Base-by-base conservation (phyloP, 2,113 vertebrate species). In the Paratilapia polleni region DNA sequence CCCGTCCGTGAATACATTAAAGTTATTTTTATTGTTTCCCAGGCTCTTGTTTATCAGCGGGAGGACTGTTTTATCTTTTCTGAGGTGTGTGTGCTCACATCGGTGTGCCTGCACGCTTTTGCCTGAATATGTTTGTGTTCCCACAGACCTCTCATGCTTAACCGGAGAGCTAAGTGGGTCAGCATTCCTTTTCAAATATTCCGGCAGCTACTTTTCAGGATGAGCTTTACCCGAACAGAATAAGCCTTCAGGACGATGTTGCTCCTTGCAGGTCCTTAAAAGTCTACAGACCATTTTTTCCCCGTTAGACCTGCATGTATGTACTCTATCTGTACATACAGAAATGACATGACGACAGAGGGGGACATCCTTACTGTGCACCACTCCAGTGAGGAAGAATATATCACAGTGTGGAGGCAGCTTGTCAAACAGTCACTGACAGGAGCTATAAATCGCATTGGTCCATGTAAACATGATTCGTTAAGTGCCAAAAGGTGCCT, bases 391-490 rank as follows among this genome's bases (percentile, higher is more conserved):
- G 56, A 81, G 57, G 62, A n/a, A 62, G 56, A 54, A 79, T 90
- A 88, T 87, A 68, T 92, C 81, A 43, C 31, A 41, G 80, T 58
- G 87, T 61, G 73, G 56, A 78, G 54, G 86, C 89, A 87, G 88
- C 90, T 87, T 93, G 91, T 95, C 93, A 94, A 93, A 94, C 91
- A 93, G 88, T 81, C 62, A 22, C 4, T 61, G 91, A 89, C 83
- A 5, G 87, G 73, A 56, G 87, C 87, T 81, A 86, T 94, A 95
- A 94, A 94, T 92, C 60, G 83, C 31, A n/a, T 75, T 7, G 80
- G 83, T 63, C 85, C 73, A 43, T 88, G 84, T 94, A 94, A 95
- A 94, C 94, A 94, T 52, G 12, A 93, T 89, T 81, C 79, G 41
- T 91, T 89, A 85, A 91, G 88, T 90, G 93, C 88, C 89, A 89